A percentile compares a stretch with the other conserved stretches of the same genome.
phyloP scores from a whole-genome alignment of 2,797 vertebrate genomes.

The Nyctibius grandis region DNA sequence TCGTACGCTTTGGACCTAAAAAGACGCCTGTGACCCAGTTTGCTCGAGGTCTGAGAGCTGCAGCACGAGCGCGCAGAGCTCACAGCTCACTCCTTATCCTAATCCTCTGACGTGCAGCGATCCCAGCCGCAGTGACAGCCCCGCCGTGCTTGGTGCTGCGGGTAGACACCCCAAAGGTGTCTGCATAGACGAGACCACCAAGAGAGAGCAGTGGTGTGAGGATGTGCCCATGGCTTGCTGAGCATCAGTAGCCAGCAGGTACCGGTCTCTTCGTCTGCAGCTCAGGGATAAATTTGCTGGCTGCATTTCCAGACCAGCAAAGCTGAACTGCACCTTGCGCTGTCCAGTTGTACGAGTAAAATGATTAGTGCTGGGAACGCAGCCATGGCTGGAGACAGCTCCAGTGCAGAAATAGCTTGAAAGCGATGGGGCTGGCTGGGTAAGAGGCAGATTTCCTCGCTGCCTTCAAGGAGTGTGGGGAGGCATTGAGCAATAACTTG shows the following conservation, averaged over 20 bases:
- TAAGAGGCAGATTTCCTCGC: neutral
- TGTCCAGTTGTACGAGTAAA: neutral
- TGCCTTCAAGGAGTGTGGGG: neutral
- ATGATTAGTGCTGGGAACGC: neutral
- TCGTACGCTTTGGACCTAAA: neutral
- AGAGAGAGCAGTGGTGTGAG: neutral
- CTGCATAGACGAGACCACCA: rapidly evolving
- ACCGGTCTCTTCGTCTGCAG: neutral
- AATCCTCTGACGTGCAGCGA: neutral
- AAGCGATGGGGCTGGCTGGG: neutral
- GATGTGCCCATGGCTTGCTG: neutral
- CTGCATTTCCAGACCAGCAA: neutral
- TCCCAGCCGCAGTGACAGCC: neutral
- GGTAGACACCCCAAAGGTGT: neutral
- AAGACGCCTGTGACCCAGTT: constrained; percentile 13
- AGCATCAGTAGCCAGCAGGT: neutral
- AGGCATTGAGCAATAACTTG: neutral
- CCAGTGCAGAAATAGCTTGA: neutral
- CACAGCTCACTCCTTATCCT: neutral
- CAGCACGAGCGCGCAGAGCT: neutral
- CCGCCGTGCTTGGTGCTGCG: neutral
- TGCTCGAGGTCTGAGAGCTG: neutral
- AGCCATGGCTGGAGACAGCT: neutral
- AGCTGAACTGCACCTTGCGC: neutral
- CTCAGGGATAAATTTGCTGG: neutral